These are phyloP conservation scores for Heteractis magnifica DNA, from an alignment of 92 coral and sea anemone species.

Conservation along the genomic window DNA sequence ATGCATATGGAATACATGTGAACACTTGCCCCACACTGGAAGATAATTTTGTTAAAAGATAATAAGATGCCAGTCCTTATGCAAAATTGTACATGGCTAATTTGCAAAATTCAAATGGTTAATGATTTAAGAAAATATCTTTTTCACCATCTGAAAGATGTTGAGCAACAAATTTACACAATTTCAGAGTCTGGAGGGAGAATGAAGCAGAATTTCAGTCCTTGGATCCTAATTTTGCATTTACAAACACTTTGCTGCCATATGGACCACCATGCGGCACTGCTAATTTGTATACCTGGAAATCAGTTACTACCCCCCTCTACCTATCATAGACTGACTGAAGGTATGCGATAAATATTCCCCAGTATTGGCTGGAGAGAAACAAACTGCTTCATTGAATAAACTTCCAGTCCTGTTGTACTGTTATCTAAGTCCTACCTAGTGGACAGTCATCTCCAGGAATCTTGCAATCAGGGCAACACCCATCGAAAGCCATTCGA, in stretches of 20 bases:
- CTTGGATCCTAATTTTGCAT: too few species aligned
- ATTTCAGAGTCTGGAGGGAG: too few species aligned
- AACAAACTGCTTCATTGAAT: not conserved
- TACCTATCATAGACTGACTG: too few species aligned
- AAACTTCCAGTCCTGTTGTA: not conserved
- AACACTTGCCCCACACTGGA: conserved; percentile 96
- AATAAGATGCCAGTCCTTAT: too few species aligned
- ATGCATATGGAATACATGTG: conserved; percentile 99
- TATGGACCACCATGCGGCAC: not conserved
- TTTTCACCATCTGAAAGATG: too few species aligned
- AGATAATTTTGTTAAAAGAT: not conserved
- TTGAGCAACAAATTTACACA: too few species aligned
- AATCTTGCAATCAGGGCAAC: conserved; percentile 92
- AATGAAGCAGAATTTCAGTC: too few species aligned
- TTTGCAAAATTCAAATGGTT: too few species aligned
- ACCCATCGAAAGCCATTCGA: conserved; percentile 99
- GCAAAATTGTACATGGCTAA: too few species aligned
- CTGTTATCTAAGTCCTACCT: conserved; percentile 42
- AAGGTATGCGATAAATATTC: too few species aligned
- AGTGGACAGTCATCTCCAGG: conserved; percentile 99
- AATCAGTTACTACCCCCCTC: not conserved
- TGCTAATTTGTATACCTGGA: too few species aligned
- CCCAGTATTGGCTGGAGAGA: not conserved
- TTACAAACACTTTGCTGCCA: not conserved
- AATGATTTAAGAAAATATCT: too few species aligned